Percentiles rank a stretch among this genome's conserved stretches.
phyloP scores from a whole-genome alignment of 2,113 vertebrate species.

The Mastomys coucha region DNA sequence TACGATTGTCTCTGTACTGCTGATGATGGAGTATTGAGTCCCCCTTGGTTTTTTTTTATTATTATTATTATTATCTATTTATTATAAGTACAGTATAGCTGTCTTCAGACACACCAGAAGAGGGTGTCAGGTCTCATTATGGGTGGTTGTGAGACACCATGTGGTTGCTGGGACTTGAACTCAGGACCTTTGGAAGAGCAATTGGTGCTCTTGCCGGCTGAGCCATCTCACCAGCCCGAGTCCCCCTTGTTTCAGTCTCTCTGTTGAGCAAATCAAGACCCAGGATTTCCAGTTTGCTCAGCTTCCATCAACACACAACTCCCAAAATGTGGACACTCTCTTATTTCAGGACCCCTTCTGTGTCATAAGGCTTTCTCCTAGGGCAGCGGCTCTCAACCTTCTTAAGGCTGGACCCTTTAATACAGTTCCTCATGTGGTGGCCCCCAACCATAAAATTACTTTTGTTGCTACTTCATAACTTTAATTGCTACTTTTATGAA shows the following conservation, averaged over 20 bases:
- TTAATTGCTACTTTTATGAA: neutral
- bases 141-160: too few relatives aligned
- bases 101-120: too few relatives aligned
- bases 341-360: neutral
- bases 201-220: too few relatives aligned
- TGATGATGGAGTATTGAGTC: fast-evolving
- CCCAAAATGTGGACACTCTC: neutral
- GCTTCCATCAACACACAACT: neutral
- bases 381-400: neutral
- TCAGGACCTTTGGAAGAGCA: too few relatives aligned
- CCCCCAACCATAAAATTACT: neutral
- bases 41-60: too few relatives aligned
- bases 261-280: neutral
- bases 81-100: too few relatives aligned
- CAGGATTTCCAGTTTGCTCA: neutral
- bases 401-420: neutral
- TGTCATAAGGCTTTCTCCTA: neutral
- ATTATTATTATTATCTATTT: too few relatives aligned
- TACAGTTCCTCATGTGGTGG: neutral
- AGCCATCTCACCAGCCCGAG: too few relatives aligned
- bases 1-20: neutral
- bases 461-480: neutral
- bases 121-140: too few relatives aligned
- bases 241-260: neutral
- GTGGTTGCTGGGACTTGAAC: too few relatives aligned